Evolutionary conservation across 1,140 invertebrate genomes (phyloP).

Genomic region (Ditylenchus dipsaci): DNA sequence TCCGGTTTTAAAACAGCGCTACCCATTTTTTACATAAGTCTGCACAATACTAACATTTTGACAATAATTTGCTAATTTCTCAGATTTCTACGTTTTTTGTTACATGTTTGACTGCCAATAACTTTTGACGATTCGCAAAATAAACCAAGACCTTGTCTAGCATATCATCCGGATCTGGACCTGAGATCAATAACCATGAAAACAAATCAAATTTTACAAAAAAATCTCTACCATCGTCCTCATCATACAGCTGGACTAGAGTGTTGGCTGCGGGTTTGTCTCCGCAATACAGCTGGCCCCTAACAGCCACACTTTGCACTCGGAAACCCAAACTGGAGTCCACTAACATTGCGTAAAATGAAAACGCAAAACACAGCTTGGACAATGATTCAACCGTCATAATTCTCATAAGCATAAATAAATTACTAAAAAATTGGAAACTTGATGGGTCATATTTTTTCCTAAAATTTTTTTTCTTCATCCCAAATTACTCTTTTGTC

Average conservation of each 20-base stretch:
- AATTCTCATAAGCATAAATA: not conserved
- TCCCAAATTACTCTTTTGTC: too few relatives aligned
- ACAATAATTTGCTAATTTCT: too few relatives aligned
- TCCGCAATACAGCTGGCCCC: conserved; percentile 50
- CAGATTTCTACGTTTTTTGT: too few relatives aligned
- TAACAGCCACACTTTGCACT: conserved; percentile 46
- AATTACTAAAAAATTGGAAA: too few relatives aligned
- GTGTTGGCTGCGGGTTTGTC: conserved; percentile 42
- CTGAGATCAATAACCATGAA: conserved; percentile 22
- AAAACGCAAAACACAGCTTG: conserved; percentile 1
- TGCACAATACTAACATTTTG: too few relatives aligned
- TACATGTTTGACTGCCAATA: too few relatives aligned
- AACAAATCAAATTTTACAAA: not conserved
- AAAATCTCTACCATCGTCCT: conserved; percentile 45
- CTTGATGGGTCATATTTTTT: too few relatives aligned
- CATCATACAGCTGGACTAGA: conserved; percentile 50
- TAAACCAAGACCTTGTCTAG: conserved; percentile 27
- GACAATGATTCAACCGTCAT: not conserved
- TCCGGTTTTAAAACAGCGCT: too few relatives aligned
- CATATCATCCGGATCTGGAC: conserved; percentile 56
- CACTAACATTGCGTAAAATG: not conserved
- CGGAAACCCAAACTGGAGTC: conserved; percentile 38
- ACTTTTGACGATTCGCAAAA: too few relatives aligned
- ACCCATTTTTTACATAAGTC: too few relatives aligned
- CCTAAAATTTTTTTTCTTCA: too few relatives aligned